Base-by-base conservation (phyloP, 1,140 invertebrate species). In the Melipona quadrifasciata region DNA sequence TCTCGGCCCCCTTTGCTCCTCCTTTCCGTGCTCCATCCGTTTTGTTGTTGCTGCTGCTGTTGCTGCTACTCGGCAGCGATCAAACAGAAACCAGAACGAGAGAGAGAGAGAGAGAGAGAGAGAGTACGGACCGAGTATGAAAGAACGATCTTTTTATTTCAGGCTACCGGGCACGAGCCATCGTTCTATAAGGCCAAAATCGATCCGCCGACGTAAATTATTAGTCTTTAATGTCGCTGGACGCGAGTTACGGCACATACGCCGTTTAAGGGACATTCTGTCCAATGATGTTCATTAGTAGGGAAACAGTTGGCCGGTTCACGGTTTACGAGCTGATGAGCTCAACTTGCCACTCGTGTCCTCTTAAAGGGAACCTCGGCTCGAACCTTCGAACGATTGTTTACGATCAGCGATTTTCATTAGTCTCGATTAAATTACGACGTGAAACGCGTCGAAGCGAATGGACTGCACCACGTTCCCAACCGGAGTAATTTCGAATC, bases 111-210 rank as follows among this genome's bases (percentile, higher is more conserved):
- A 17, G 16, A 75, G 31, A 61, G 19, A n/a, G 27, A 65, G 71
- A 53, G 68, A 57, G 34, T 55, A 76, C 24, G 58, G 21, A 19
- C 67, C 31, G 79, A 55, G 76, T n/a, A 19, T 19, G 84, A 72
- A 71, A 77, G 58, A 86, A 78, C 64, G 61, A 31, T 80, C 67
- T 88, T 71, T 81, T 74, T 68, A 78, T 84, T 83, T 89, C 87
- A 21, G 84, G 31, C 27, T 27, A 55, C 76, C 58, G 84, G 85
- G 88, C 88, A 89, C 87, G 88, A 89, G 88, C 87, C 88, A 88
- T 88, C 87, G 68, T 83, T 88, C 80, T 77, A 47, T 67, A 86
- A 53, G 58, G 64, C 47, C 71, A 71, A 86, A 86, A 89, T 88
- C 87, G 75, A 70, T 61, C 72, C 84, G 83, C 55, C 75, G 84